Conservation (phyloP, 2,797 vertebrate species). For the Darevskia nairensis region DNA sequence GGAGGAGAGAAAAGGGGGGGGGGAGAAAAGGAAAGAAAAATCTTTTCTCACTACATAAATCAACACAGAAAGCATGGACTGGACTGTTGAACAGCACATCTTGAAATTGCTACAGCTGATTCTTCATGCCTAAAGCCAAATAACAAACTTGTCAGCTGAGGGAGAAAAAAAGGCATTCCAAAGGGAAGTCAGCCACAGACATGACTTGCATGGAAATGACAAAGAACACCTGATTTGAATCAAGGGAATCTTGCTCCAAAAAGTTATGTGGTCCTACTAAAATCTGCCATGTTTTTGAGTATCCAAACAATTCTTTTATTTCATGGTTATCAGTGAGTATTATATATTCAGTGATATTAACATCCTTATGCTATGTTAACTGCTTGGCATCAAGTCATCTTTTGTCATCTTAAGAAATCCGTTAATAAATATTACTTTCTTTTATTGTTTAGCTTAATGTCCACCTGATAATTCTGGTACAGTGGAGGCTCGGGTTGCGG, state of each 20-base stretch:
- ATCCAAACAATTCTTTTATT: neutral
- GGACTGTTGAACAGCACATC: neutral
- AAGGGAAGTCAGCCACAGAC: neutral
- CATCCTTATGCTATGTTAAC: neutral
- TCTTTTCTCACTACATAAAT: slow-evolving; percentile 66
- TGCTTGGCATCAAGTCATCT: neutral
- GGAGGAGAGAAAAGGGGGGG: slow-evolving; percentile 9
- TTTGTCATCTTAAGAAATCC: neutral
- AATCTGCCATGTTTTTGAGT: neutral
- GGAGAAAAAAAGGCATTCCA: neutral
- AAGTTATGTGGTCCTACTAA: neutral
- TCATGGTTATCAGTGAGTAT: neutral
- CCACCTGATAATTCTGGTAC: too few species aligned
- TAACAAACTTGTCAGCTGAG: neutral
- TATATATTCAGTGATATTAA: neutral
- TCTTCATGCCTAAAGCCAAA: neutral
- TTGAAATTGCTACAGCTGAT: slow-evolving; percentile 8
- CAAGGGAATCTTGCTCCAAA: neutral
- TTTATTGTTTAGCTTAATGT: too few species aligned
- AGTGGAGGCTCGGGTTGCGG: too few species aligned
- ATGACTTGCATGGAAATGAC: neutral
- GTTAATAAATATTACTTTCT: neutral
- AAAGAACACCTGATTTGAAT: neutral
- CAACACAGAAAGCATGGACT: slow-evolving; percentile 42
- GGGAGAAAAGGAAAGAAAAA: slow-evolving; percentile 16